Percentiles rank a stretch among this genome's conserved stretches.
Conservation (phyloP, 2,113 vertebrate genomes). For the Bothrops jararaca region DNA sequence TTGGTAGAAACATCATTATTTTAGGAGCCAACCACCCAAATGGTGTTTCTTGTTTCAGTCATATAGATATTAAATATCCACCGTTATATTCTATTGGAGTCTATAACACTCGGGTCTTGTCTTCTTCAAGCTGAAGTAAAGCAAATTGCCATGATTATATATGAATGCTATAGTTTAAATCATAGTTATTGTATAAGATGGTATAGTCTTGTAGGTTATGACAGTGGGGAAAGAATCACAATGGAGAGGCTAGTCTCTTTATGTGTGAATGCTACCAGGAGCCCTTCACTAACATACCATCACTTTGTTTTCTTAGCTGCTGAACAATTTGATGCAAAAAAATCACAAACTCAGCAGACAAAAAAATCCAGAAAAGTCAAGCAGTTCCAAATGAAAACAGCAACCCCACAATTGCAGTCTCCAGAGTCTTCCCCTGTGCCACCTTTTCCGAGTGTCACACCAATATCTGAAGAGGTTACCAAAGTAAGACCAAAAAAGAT, state of each 20-base stretch:
- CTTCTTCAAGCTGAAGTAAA: neutral
- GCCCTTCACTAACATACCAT: slow-evolving; percentile 7
- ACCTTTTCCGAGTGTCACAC: slow-evolving; percentile 44
- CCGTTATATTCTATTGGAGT: neutral
- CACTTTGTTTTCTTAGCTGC: slow-evolving; percentile 41
- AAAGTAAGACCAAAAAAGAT: slow-evolving; percentile 68
- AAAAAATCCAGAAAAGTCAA: slow-evolving; percentile 67
- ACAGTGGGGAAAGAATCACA: neutral
- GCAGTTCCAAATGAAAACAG: slow-evolving; percentile 59
- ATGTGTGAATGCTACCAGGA: neutral
- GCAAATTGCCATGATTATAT: too few species aligned
- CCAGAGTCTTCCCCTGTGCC: slow-evolving; percentile 44
- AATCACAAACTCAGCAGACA: slow-evolving; percentile 46
- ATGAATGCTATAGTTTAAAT: neutral
- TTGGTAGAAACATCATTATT: neutral
- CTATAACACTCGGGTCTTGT: neutral
- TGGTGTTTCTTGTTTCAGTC: neutral
- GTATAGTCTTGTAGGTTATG: neutral
- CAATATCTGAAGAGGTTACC: slow-evolving; percentile 58
- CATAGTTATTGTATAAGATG: neutral
- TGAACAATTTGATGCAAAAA: slow-evolving; percentile 35
- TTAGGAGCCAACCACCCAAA: neutral
- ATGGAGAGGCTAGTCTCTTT: neutral
- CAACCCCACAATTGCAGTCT: slow-evolving; percentile 55
- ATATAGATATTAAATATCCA: neutral